phyloP scores from a whole-genome alignment of 2,888 invertebrate species.

The Perizoma flavofasciatum region DNA sequence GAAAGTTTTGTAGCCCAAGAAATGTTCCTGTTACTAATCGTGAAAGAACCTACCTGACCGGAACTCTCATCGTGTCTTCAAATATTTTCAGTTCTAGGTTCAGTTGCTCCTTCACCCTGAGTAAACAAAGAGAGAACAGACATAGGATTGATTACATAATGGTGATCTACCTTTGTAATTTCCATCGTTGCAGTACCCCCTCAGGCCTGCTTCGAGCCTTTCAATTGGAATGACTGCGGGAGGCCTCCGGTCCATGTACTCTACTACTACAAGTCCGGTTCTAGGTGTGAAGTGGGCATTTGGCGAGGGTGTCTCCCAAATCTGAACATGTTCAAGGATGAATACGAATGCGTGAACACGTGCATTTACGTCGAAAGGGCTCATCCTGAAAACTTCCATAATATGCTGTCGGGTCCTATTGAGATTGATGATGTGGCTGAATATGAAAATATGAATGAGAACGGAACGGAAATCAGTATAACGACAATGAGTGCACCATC shows the following conservation, averaged over 20 bases:
- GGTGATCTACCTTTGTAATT: no score
- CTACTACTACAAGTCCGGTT: constrained; percentile 72
- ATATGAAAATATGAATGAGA: not conserved
- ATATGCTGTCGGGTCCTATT: no score
- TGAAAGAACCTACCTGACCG: no score
- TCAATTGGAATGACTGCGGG: constrained; percentile 71
- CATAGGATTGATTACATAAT: no score
- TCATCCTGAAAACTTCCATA: constrained; percentile 47
- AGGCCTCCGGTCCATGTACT: constrained; percentile 57
- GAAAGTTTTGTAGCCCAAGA: no score
- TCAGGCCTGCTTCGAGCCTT: constrained; percentile 58
- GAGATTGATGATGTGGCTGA: not conserved
- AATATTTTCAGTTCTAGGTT: no score
- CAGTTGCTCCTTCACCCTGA: no score
- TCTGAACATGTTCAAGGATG: constrained; percentile 69
- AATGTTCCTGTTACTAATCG: no score
- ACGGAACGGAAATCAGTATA: not conserved
- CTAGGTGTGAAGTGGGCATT: constrained; percentile 70
- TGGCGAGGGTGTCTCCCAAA: constrained; percentile 75
- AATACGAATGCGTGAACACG: constrained; percentile 69
- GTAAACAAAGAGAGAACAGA: no score
- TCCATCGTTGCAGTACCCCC: constrained; percentile 56
- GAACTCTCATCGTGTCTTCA: no score
- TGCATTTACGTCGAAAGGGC: constrained; percentile 62
- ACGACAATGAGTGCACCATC: not conserved